Base-by-base conservation (phyloP, 2,113 vertebrate genomes). In the Corvus moneduloides region DNA sequence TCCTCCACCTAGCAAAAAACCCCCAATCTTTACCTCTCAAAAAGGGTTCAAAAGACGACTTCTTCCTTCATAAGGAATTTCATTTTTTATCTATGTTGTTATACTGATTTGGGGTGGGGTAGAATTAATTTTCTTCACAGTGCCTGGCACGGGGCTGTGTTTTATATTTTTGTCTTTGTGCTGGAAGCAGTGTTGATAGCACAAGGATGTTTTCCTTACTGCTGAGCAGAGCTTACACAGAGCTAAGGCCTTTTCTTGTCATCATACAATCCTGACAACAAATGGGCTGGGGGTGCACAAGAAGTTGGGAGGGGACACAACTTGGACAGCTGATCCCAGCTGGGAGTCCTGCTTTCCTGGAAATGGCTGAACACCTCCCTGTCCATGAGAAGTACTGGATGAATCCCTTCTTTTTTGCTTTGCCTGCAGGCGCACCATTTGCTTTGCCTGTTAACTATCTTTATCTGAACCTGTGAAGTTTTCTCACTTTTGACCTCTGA, bases 401-500 rank as follows among this genome's bases (percentile, higher is more conserved):
- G 5, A 71, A 56, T 49, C 12, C 10, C 8, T 17, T 33, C 10
- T 20, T 49, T 20, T 49, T 35, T 41, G 5, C 24, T 39, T 26
- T 52, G 9, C 44, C 56, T 39, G 33, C 16, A 84, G 10, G 15
- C 24, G 19, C 6, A 21, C 26, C 20, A 37, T 71, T 56, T 33
- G 11, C 13, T 66, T 84, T 72, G 6, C 14, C 11, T 44, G 19
- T 15, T 71, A n/a, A n/a, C 23, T 13, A 7, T 18, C 28, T 79
- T 59, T 16, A 27, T 41, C 24, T 32, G 24, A 73, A 23, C 12
- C 17, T 0, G 0, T 11, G 10, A 8, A 7, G 5, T 30, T 58
- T 72, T 51, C 49, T 72, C 22, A 10, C 13, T 78, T 64, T 41
- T 17, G 8, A 13, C 11, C 37, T 51, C 44, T 15, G 19, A 58